Evolutionary conservation across 2,113 vertebrate species (phyloP), one percentile per base, ranked within the genome.

Genomic region (Oreochromis aureus): DNA sequence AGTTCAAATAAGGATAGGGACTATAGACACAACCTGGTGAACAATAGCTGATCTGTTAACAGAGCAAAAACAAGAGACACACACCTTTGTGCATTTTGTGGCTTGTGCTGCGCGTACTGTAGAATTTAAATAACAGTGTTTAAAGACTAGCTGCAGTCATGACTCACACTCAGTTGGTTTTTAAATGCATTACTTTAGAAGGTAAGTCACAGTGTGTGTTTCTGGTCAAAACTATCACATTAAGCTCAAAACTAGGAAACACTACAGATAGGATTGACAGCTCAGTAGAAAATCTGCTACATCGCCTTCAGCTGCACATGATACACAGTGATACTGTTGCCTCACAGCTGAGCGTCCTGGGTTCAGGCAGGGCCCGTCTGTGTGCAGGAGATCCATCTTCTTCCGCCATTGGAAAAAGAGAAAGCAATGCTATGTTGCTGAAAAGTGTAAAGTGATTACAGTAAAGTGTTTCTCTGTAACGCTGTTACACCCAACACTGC

Each of bases 371-470:
- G 61, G 32, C 61, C 16, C 2, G 3, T 27, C 66, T 1, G 66
- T 46, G 39, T 73, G 66, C 9, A 13, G 63, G 13, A 73, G n/a
- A 46, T 6, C 66, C 5, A 4, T 22, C 34, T 6, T 27, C 39
- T 44, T 0, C 0, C 2, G 2, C 66, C 66, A 71, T 0, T 73
- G 66, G 39, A 46, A 73, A 44, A 46, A 27, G 13, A 39, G 7
- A n/a, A 24, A 71, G 39, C 19, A 10, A 3, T 39, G 34, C 61
- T 39, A 12, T n/a, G 61, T 69, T 39, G 34, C 61, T n/a, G 34
- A 22, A 6, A 66, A n/a, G 10, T 56, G 19, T 55, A 55, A 24
- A 24, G 16, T 34, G 30, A 12, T 36, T 66, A 66, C 9, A 66
- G 61, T 36, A 1, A 36, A n/a, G 19, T 5, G 10, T 41, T 39